Evolutionary conservation across 2,888 invertebrate genomes (phyloP), one percentile per base, ranked within the genome.

Genomic region (Leptopilina drosophilae): DNA sequence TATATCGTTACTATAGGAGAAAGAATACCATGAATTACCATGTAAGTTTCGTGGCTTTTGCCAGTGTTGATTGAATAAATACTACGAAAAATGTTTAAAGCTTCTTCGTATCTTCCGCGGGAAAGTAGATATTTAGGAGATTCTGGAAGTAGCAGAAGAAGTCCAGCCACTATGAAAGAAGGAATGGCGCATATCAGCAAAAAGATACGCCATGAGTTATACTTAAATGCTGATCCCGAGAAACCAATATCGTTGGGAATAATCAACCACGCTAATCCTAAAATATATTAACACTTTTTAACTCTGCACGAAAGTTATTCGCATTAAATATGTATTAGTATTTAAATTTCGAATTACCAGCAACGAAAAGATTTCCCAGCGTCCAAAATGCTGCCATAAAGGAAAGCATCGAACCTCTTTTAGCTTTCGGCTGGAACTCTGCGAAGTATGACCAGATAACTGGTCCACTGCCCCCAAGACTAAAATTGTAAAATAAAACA

Each of bases 301-400:
- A 8, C 33, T 33, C 33, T 33, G 33, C 33, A 33, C 33, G 33
- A 5, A 33, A 33, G 33, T 33, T 33, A 33, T 20, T 20, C 20
- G 20, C 20, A 20, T 20, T 20, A 1, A 20, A 20, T 20, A 20
- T 20, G 20, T 20, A 20, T 20, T 20, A 20, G 20, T 20, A 20
- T 20, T 20, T 20, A 20, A 20, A 20, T 20, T 20, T 20, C 20
- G 20, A 20, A 20, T 20, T 92, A 91, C 98, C 97, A 86, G 98
- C 98, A 79, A 98, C 98, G 89, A 98, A 96, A 85, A 98, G 94
- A 92, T 98, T 98, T 85, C 98, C 98, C 87, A 97, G 94, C 80
- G 98, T 98, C 98, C 98, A 98, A 92, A 98, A 98, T 77, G 97
- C 97, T 80, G 98, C 98, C 96, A 98, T 96, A 91, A 97, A 96